phyloP scores from a whole-genome alignment of 2,888 invertebrate genomes.

The Gastrophysa polygoni region DNA sequence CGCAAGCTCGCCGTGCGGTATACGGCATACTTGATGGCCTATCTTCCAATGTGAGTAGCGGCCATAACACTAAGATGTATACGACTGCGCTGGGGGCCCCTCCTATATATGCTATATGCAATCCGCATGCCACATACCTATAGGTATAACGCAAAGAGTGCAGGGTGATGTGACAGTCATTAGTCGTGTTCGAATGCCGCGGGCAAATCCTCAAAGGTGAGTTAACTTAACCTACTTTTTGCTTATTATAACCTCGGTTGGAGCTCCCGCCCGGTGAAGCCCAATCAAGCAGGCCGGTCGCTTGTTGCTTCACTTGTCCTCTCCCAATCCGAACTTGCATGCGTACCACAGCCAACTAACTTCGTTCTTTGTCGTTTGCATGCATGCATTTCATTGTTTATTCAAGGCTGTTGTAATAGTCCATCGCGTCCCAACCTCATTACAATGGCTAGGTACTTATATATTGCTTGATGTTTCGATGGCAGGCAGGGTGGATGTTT shows the following conservation, averaged over 20 bases:
- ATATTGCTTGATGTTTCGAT: background rate
- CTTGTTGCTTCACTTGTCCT: slow-evolving; percentile 47
- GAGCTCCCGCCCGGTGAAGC: slow-evolving; percentile 40
- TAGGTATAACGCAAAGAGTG: slow-evolving; percentile 58
- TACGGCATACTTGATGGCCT: slow-evolving; percentile 68
- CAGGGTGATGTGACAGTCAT: slow-evolving; percentile 59
- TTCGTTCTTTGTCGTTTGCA: slow-evolving; percentile 37
- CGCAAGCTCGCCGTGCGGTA: slow-evolving; percentile 58
- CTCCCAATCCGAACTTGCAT: slow-evolving; percentile 30
- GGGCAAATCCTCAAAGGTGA: slow-evolving; percentile 54
- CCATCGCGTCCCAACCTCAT: slow-evolving; percentile 21
- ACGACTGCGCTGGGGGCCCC: slow-evolving; percentile 66
- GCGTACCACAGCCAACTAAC: slow-evolving; percentile 31
- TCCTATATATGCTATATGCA: slow-evolving; percentile 60
- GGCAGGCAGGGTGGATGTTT: background rate
- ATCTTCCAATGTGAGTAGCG: slow-evolving; percentile 71
- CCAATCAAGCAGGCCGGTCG: slow-evolving; percentile 31
- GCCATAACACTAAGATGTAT: slow-evolving; percentile 68
- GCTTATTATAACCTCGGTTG: slow-evolving; percentile 51
- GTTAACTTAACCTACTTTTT: slow-evolving; percentile 54
- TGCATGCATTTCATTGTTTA: slow-evolving; percentile 39
- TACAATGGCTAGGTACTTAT: slow-evolving; percentile 1
- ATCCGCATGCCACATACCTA: slow-evolving; percentile 59
- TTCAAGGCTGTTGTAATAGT: slow-evolving; percentile 33
- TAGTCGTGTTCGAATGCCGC: slow-evolving; percentile 59